Conservation (phyloP, 2,888 invertebrate species). For the Seira sanloemensis region DNA sequence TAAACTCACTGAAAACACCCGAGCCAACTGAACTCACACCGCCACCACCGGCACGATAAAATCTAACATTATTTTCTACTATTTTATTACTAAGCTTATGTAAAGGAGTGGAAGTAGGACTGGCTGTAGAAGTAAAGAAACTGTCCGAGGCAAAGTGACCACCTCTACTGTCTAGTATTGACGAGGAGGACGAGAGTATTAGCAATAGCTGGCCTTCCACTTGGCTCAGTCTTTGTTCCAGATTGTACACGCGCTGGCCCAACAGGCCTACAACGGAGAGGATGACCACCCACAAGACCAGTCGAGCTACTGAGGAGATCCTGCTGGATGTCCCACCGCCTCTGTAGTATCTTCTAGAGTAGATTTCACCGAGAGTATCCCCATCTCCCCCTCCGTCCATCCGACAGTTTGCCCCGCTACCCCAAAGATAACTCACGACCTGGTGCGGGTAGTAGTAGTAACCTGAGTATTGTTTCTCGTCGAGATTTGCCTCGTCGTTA, state of each 20-base stretch:
- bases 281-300: conserved; percentile 45
- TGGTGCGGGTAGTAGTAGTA: conserved; percentile 22
- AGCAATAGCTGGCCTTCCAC: conserved; percentile 60
- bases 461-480: background rate
- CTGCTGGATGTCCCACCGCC: conserved; percentile 3
- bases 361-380: background rate
- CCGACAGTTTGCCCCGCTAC: conserved; percentile 14
- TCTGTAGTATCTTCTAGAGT: conserved; percentile 8
- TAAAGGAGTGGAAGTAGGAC: background rate
- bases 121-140: background rate
- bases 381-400: conserved; percentile 2
- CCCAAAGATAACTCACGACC: conserved; percentile 38
- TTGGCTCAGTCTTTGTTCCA: conserved; percentile 63
- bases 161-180: background rate
- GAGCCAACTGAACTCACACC: conserved; percentile 24
- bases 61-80: conserved; percentile 28
- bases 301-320: conserved; percentile 27
- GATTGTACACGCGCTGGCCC: conserved; percentile 58
- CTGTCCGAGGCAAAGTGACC: background rate
- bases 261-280: conserved; percentile 41
- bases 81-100: background rate
- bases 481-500: background rate
- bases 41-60: conserved; percentile 32
- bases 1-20: conserved; percentile 37
- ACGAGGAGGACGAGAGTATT: conserved; percentile 33